Percentiles rank a stretch among this genome's conserved stretches.
These are phyloP conservation scores for Drosophila malerkotliana DNA, from an alignment of 1,140 invertebrate species.

Conservation along the genomic window DNA sequence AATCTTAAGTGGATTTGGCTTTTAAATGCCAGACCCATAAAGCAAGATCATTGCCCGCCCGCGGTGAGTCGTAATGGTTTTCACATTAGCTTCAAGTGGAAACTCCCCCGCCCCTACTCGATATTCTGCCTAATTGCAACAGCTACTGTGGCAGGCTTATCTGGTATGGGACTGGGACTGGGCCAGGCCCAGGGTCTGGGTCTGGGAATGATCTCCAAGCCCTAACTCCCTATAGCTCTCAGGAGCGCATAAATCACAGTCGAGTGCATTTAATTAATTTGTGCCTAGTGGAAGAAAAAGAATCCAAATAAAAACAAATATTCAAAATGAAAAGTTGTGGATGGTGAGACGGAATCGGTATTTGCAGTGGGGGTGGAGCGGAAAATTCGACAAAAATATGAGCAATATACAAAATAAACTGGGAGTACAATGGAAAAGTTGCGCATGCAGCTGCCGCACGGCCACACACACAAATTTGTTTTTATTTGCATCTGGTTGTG, in stretches of 20 bases:
- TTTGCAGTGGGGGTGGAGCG: neutral
- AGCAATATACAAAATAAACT: constrained; percentile 45
- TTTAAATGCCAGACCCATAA: constrained; percentile 44
- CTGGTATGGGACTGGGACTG: neutral
- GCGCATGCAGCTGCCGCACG: constrained; percentile 46
- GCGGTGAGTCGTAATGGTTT: constrained; percentile 20
- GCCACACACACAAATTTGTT: constrained; percentile 44
- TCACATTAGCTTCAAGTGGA: constrained; percentile 38
- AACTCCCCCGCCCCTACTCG: constrained; percentile 3
- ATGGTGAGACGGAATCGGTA: neutral
- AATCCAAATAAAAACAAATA: constrained; percentile 42
- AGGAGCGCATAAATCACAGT: constrained; percentile 59
- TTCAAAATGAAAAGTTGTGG: constrained; percentile 28
- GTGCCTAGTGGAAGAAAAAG: constrained; percentile 36
- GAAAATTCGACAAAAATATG: constrained; percentile 42
- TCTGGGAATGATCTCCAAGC: neutral
- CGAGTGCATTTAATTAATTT: constrained; percentile 69
- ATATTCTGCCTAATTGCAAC: constrained; percentile 31
- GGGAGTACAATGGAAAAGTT: constrained; percentile 43
- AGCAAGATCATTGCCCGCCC: constrained; percentile 24
- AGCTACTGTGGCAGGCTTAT: constrained; percentile 24
- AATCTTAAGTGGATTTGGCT: constrained; percentile 78
- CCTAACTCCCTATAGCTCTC: constrained; percentile 13
- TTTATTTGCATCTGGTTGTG: constrained; percentile 49
- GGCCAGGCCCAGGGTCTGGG: no score